Evolutionary conservation across 2,797 vertebrate genomes (phyloP), one percentile per base, ranked within the genome.

Genomic region (Apogon talboti): DNA sequence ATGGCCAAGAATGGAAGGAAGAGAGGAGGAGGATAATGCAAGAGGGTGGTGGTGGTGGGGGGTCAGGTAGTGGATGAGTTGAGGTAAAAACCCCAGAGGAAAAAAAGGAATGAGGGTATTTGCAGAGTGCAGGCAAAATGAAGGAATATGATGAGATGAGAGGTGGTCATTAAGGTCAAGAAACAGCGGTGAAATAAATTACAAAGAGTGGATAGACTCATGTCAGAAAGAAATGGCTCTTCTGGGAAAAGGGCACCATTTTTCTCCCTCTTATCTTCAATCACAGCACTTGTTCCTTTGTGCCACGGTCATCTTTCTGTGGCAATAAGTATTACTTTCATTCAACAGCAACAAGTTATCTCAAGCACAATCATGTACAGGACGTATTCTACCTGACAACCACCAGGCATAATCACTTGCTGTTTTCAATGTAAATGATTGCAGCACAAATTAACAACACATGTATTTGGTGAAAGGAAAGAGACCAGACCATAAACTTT

Each of bases 131-230:
- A 38, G 4, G 15, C 38, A 58, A 42, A 69, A 18, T 16, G 48
- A 24, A 53, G 7, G 44, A 61, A 15, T 1, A 44, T 11, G 47
- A 59, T 44, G 16, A 54, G 44, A 71, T 43, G 56, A 71, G 41
- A 57, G 21, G 66, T 59, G 69, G 76, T 64, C 46, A 45, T 33
- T 58, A 72, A 79, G 71, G 66, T 72, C 54, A 45, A 54, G 48
- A 40, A 58, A 43, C 67, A 63, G 68, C 14, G 46, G 53, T 41
- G 71, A 58, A 58, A 81, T 78, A 47, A 74, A 85, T 68, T 46
- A 73, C 30, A 41, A 37, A 28, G 1, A 60, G 10, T 59, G 47
- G 53, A 12, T 38, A 50, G n/a, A 65, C 8, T 72, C 6, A 0
- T 0, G n/a, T 60, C 56, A 59, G 30, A 28, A 46, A 54, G 16